Percentiles rank a stretch among this genome's conserved stretches.
These are phyloP conservation scores for Ernsta delagoae DNA, from an alignment of 2,888 invertebrate genomes.

Conservation along the genomic window DNA sequence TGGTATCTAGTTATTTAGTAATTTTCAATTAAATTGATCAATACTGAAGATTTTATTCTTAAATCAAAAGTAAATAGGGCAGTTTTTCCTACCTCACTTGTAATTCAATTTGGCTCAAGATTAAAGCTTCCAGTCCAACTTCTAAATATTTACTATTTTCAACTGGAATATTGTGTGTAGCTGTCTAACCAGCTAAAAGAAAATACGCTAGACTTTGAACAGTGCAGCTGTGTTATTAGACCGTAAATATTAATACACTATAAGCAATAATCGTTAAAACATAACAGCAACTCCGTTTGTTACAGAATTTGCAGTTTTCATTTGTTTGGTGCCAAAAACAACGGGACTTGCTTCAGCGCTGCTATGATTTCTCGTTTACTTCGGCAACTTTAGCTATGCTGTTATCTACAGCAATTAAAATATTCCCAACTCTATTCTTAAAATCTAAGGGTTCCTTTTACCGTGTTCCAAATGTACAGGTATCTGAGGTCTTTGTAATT, in stretches of 20 bases:
- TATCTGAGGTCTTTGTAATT: conserved; percentile 10
- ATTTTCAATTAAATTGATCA: too few species aligned
- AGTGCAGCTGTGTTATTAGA: conserved; percentile 26
- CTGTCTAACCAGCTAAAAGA: background rate
- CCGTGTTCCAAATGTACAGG: background rate
- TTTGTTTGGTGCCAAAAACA: conserved; percentile 70
- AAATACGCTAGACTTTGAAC: conserved; percentile 8
- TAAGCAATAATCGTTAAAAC: conserved; percentile 35
- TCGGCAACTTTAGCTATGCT: conserved; percentile 46
- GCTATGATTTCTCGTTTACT: conserved; percentile 60
- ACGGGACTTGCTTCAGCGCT: conserved; percentile 50
- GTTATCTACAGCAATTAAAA: background rate
- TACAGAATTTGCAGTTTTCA: conserved; percentile 56
- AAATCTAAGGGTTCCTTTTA: conserved; percentile 8
- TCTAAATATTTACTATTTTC: too few species aligned
- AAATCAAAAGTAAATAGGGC: too few species aligned
- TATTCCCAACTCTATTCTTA: conserved; percentile 1
- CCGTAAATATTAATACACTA: conserved; percentile 33
- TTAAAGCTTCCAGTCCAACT: too few species aligned
- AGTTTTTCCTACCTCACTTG: too few species aligned
- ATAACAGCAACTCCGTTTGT: conserved; percentile 32
- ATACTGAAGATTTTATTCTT: too few species aligned
- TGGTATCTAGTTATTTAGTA: too few species aligned
- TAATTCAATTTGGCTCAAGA: too few species aligned
- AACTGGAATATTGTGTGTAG: too few species aligned